phyloP scores from a whole-genome alignment of 2,888 invertebrate genomes.

The Perizoma affinitatum region DNA sequence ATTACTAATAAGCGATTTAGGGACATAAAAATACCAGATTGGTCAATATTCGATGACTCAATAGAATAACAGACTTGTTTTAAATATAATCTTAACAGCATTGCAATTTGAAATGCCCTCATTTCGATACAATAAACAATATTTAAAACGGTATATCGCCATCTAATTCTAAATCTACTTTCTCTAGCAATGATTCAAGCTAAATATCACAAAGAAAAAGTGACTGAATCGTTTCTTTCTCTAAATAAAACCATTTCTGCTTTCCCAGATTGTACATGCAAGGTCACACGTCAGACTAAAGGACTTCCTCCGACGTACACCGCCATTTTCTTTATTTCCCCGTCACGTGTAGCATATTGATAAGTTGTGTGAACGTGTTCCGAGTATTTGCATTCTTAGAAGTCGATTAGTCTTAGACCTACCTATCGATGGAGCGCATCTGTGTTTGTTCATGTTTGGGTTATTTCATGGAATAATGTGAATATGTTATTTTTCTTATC shows the following conservation, averaged over 20 bases:
- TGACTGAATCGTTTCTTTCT: constrained; percentile 5
- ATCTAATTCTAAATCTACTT: constrained; percentile 2
- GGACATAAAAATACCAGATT: too few relatives aligned
- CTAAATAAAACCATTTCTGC: constrained; percentile 14
- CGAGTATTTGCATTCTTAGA: constrained; percentile 63
- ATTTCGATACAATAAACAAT: not conserved
- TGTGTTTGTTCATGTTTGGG: constrained; percentile 28
- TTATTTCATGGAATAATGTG: not conserved
- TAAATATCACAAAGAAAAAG: constrained; percentile 1
- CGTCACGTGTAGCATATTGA: constrained; percentile 68
- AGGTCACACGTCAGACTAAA: constrained; percentile 33
- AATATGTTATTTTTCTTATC: not conserved
- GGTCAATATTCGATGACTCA: not conserved
- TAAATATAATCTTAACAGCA: not conserved
- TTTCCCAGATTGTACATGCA: constrained; percentile 25
- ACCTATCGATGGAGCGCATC: constrained; percentile 28
- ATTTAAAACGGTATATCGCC: not conserved
- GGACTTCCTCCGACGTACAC: constrained; percentile 40
- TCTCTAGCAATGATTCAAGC: constrained; percentile 6
- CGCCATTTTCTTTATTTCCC: constrained; percentile 56
- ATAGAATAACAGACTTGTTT: not conserved
- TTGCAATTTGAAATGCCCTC: not conserved
- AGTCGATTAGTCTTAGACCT: constrained; percentile 42
- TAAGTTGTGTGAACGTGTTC: constrained; percentile 68
- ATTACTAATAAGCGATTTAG: too few relatives aligned